These are phyloP conservation scores for Papilio helenus DNA, from an alignment of 1,140 invertebrate species.

Conservation along the genomic window DNA sequence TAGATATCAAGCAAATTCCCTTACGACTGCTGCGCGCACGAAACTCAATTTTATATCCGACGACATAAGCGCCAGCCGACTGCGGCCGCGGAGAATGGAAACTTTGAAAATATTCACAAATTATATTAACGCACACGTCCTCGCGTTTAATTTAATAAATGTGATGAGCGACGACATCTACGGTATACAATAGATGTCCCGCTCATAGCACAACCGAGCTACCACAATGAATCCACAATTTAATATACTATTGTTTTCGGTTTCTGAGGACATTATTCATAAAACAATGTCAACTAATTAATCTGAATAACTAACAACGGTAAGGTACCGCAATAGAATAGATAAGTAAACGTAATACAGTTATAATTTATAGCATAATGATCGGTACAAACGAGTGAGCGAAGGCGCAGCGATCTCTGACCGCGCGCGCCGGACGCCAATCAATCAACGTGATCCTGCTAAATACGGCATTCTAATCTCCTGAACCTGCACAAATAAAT, in stretches of 20 bases:
- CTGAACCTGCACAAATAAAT: not conserved
- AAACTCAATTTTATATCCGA: constrained; percentile 40
- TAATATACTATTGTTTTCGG: not conserved
- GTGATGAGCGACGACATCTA: constrained; percentile 29
- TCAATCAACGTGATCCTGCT: constrained; percentile 74
- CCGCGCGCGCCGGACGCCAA: constrained; percentile 60
- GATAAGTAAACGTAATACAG: constrained; percentile 37
- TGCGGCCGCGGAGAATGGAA: not conserved
- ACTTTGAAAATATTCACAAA: constrained; percentile 41
- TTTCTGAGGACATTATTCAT: not conserved
- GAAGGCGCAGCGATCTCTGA: constrained; percentile 65
- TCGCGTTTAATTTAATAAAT: constrained; percentile 40
- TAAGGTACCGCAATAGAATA: not conserved
- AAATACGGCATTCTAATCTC: constrained; percentile 66
- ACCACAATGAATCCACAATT: not conserved
- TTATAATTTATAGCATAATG: constrained; percentile 47
- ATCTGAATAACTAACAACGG: constrained; percentile 38
- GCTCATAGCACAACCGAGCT: not conserved
- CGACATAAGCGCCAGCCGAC: constrained; percentile 27
- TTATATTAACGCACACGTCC: constrained; percentile 42
- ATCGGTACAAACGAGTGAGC: constrained; percentile 58
- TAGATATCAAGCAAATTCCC: constrained; percentile 55
- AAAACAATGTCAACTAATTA: constrained; percentile 42
- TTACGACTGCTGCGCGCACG: constrained; percentile 11
- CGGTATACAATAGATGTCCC: not conserved